A percentile compares a stretch with the other conserved stretches of the same genome.
Evolutionary conservation across 2,113 vertebrate genomes (phyloP).

Genomic region (Eidolon helvum): DNA sequence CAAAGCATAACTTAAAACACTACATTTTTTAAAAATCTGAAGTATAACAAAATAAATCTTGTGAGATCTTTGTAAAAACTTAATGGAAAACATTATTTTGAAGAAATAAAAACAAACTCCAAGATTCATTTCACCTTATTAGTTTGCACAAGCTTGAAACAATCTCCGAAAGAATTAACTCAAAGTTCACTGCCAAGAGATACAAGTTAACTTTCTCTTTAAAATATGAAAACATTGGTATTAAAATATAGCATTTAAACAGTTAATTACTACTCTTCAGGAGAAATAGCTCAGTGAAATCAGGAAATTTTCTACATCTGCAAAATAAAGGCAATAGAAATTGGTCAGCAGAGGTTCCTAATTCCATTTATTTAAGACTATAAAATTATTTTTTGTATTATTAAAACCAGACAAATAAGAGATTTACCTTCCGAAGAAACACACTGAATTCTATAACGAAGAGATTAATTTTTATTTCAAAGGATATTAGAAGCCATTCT

Average conservation of each 20-base stretch:
- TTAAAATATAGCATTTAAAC: slow-evolving; percentile 62
- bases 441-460: neutral
- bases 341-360: neutral
- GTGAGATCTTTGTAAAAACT: neutral
- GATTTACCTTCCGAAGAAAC: neutral
- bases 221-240: slow-evolving; percentile 63
- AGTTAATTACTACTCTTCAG: slow-evolving; percentile 66
- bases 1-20: slow-evolving; percentile 50
- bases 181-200: slow-evolving; percentile 62
- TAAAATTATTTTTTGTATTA: neutral
- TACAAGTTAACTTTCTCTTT: slow-evolving; percentile 59
- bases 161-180: slow-evolving; percentile 66
- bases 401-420: neutral
- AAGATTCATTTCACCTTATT: slow-evolving; percentile 44
- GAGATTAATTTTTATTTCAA: slow-evolving; percentile 6
- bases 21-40: slow-evolving; percentile 18
- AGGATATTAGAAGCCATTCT: neutral
- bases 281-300: neutral
- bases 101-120: slow-evolving; percentile 35
- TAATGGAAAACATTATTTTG: slow-evolving; percentile 66
- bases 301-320: neutral
- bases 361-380: neutral
- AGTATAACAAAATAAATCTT: slow-evolving; percentile 60
- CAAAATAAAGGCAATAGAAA: slow-evolving; percentile 14
- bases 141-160: slow-evolving; percentile 59